Base-by-base conservation (phyloP, 1,140 invertebrate species). In the Venustaconcha ellipsiformis region DNA sequence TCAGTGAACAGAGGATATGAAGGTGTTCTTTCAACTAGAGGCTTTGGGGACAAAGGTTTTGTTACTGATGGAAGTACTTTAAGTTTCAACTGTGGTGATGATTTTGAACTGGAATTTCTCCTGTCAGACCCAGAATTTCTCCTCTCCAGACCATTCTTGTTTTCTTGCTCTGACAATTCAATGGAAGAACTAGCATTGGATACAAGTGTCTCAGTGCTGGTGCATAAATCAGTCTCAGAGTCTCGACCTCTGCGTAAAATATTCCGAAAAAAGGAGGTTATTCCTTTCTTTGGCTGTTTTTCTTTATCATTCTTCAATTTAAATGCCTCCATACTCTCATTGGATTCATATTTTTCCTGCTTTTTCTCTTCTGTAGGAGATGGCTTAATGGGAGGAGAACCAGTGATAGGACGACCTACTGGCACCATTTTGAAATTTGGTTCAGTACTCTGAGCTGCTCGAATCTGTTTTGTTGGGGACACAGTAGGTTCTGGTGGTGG, bases 361-460 rank as follows among this genome's bases (percentile, higher is more conserved):
- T 64, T 83, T 84, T 14, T 48, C 37, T 48, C 37, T 48, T 48
- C 37, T 48, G 37, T 6, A 11, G 37, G 37, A 48, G 37, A 48
- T 48, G 37, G 37, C 37, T 48, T 48, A 48, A 48, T 48, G 37
- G 37, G 37, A 48, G 37, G 37, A 8, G 37, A 48, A 48, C 37
- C 11, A 48, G 37, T 48, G 37, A 48, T 48, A 11, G 37, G 37
- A 48, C 37, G 37, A 48, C 83, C 83, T 30, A 87, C 74, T 0
- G 86, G 78, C 56, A 85, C 85, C 84, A 86, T 87, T 67, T 86
- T 86, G 66, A 86, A 87, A 14, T 79, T 83, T 5, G 84, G 84
- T 67, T 86, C 84, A 18, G 75, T 73, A 15, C 78, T 83, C 17
- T 80, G 78, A n/a, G 70, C 73, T 1, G 78, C 78, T 65, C 70